phyloP scores from a whole-genome alignment of 2,888 invertebrate genomes.

The Cephus pulcher region DNA sequence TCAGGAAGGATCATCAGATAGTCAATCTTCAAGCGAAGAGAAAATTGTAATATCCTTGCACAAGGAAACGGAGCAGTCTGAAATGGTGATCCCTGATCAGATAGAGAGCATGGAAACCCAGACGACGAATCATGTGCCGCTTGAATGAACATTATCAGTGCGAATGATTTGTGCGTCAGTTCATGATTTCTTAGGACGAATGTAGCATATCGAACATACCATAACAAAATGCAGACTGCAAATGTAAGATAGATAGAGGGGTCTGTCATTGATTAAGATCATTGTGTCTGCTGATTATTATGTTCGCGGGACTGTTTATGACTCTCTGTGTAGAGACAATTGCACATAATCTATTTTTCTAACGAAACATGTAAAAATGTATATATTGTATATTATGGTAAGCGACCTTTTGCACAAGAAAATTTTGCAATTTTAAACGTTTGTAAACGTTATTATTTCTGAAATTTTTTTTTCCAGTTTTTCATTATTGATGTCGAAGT shows the following conservation, averaged over 20 bases:
- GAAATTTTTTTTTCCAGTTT: not conserved
- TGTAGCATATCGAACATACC: not conserved
- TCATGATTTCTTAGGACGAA: not conserved
- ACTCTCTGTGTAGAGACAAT: not conserved
- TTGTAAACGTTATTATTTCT: slow-evolving; percentile 38
- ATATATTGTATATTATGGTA: slow-evolving; percentile 61
- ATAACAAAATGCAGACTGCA: not conserved
- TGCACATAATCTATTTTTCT: slow-evolving; percentile 54
- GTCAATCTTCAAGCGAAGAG: slow-evolving; percentile 78
- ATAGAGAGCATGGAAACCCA: slow-evolving; percentile 55
- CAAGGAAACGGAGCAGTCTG: slow-evolving; percentile 72
- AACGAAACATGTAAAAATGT: slow-evolving; percentile 49
- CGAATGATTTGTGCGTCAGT: not conserved
- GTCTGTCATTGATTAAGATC: not conserved
- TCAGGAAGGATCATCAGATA: slow-evolving; percentile 78
- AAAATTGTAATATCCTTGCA: slow-evolving; percentile 83
- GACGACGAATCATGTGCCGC: slow-evolving; percentile 53
- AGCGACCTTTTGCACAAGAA: slow-evolving; percentile 52
- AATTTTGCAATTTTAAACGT: slow-evolving; percentile 59
- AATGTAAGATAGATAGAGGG: not conserved
- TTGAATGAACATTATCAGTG: slow-evolving; percentile 45
- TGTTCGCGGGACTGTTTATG: not conserved
- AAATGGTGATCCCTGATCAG: slow-evolving; percentile 55
- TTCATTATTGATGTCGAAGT: not conserved
- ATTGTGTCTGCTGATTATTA: not conserved